These are phyloP conservation scores for Eospalax fontanierii DNA, from an alignment of 2,797 vertebrate genomes.

Conservation along the genomic window DNA sequence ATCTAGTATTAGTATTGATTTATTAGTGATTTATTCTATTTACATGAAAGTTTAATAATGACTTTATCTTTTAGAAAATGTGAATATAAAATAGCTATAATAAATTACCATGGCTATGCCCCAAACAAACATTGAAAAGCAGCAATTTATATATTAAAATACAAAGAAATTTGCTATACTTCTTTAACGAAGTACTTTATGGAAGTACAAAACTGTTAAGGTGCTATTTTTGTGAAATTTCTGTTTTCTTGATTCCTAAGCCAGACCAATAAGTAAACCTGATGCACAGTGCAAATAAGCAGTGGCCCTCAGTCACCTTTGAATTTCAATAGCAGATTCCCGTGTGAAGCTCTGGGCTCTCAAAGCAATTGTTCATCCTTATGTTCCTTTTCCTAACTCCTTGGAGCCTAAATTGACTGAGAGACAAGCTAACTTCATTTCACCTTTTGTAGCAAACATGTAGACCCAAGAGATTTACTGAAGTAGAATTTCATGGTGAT, in stretches of 20 bases:
- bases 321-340: not conserved
- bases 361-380: not conserved
- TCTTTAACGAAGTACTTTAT: constrained; percentile 89
- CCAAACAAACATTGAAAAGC: constrained; percentile 82
- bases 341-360: not conserved
- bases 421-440: constrained; percentile 41
- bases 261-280: constrained; percentile 43
- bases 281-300: not conserved
- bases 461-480: constrained; percentile 56
- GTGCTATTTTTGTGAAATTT: constrained; percentile 66
- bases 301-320: not conserved
- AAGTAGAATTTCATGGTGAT: constrained; percentile 57
- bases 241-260: constrained; percentile 67
- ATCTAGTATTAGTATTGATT: constrained; percentile 60
- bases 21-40: constrained; percentile 43
- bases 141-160: constrained; percentile 75
- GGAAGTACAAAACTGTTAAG: constrained; percentile 83
- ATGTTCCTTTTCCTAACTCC: not conserved
- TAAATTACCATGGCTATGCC: constrained; percentile 83
- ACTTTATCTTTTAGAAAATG: constrained; percentile 40
- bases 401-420: not conserved
- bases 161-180: constrained; percentile 85
- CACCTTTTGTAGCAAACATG: constrained; percentile 36
- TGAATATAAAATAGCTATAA: constrained; percentile 84
- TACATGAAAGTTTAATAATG: constrained; percentile 68